Evolutionary conservation across 2,888 invertebrate species (phyloP).

Genomic region (Pseudococcus longispinus): DNA sequence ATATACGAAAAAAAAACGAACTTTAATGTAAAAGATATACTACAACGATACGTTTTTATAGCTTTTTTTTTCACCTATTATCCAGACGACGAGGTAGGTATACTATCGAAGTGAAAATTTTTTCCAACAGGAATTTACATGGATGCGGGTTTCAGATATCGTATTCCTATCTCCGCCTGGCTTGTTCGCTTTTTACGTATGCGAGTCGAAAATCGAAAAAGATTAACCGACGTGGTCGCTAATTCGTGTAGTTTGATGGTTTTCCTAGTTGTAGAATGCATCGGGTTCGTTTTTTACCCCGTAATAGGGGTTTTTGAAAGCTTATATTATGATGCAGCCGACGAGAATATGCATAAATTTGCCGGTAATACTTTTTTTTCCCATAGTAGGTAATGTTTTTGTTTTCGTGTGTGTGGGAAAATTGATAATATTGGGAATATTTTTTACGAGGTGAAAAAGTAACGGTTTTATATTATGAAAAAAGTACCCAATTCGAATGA

Average conservation of each 20-base stretch:
- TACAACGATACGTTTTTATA: background rate
- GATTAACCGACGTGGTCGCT: background rate
- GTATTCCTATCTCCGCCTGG: background rate
- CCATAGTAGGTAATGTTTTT: background rate
- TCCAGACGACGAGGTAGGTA: background rate
- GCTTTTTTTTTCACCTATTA: background rate
- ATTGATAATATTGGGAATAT: background rate
- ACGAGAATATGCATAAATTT: background rate
- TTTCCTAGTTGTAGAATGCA: background rate
- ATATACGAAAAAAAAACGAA: background rate
- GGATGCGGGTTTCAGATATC: background rate
- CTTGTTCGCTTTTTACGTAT: background rate
- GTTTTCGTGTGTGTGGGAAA: background rate
- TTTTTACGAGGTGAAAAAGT: too few species aligned
- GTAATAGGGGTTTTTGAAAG: background rate
- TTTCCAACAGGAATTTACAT: background rate
- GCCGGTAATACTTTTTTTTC: background rate
- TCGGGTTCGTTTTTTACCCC: background rate
- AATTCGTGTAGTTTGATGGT: background rate
- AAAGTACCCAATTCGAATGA: too few species aligned
- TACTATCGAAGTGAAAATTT: background rate
- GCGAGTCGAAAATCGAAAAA: background rate
- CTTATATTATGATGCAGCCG: background rate
- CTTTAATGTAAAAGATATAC: slow-evolving; percentile 15
- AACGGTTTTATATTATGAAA: too few species aligned